These are phyloP conservation scores for Meles meles DNA, from an alignment of 2,113 vertebrate genomes.

Conservation along the genomic window DNA sequence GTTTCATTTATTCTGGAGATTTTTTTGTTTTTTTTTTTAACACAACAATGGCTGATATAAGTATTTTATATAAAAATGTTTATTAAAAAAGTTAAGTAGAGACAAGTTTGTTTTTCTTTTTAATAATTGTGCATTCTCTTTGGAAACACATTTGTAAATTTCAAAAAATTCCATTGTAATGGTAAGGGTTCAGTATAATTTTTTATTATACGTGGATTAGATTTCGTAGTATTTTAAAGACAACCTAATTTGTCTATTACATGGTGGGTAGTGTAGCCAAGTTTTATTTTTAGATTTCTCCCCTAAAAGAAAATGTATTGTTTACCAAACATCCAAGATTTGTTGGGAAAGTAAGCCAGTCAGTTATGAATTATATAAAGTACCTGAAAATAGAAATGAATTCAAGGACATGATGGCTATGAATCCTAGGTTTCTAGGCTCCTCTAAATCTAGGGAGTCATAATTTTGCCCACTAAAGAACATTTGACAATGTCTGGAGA, in stretches of 20 bases:
- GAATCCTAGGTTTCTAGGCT: constrained; percentile 81
- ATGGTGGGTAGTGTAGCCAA: not conserved
- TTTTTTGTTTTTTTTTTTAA: not conserved
- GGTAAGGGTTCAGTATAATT: not conserved
- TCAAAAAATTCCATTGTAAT: not conserved
- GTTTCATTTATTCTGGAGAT: no score
- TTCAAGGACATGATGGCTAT: constrained; percentile 88
- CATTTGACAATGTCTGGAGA: not conserved
- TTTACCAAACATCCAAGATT: constrained; percentile 80
- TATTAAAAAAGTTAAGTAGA: not conserved
- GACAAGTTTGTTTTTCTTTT: not conserved
- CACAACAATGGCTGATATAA: not conserved
- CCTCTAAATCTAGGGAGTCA: not conserved
- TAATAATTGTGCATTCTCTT: not conserved
- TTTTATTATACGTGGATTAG: not conserved
- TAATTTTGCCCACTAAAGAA: not conserved
- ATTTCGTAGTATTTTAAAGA: not conserved
- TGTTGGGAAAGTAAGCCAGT: constrained; percentile 89
- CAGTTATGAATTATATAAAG: constrained; percentile 88
- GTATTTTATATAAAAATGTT: not conserved
- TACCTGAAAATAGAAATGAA: constrained; percentile 85
- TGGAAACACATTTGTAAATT: not conserved
- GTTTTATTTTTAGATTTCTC: constrained; percentile 81
- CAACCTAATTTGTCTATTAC: not conserved
- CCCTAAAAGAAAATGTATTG: constrained; percentile 85